Evolutionary conservation across 2,888 invertebrate genomes (phyloP).

Genomic region (Oligia latruncula): DNA sequence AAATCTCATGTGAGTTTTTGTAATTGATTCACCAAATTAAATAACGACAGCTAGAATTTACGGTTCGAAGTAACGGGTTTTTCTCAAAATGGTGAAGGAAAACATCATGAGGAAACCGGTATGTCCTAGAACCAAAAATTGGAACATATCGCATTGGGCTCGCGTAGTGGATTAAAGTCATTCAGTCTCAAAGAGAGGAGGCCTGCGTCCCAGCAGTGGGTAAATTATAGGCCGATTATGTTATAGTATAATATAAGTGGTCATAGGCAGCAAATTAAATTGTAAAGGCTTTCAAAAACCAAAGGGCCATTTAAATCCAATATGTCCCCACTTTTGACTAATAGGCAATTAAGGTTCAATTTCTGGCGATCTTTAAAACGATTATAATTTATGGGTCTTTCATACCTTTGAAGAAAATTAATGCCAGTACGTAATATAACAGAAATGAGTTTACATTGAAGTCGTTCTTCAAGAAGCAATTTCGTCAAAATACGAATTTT

Average conservation of each 20-base stretch:
- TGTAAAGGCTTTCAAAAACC: slow-evolving; percentile 18
- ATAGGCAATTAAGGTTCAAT: slow-evolving; percentile 27
- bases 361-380: slow-evolving; percentile 22
- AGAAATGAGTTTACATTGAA: slow-evolving; percentile 40
- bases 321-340: slow-evolving; percentile 15
- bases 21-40: neutral
- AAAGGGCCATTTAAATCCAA: slow-evolving; percentile 1
- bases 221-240: neutral
- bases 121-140: neutral
- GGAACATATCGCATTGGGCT: neutral
- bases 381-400: slow-evolving; percentile 19
- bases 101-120: neutral
- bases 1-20: neutral
- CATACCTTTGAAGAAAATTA: slow-evolving; percentile 8
- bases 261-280: neutral
- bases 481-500: slow-evolving; percentile 39
- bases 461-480: slow-evolving; percentile 29
- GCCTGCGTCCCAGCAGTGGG: neutral
- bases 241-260: neutral
- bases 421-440: slow-evolving; percentile 3
- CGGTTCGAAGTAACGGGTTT: neutral
- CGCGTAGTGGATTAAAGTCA: neutral
- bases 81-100: neutral
- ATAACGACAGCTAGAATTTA: no score
- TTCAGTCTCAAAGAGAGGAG: neutral